Percentiles rank a stretch among this genome's conserved stretches.
Conservation (phyloP, 2,797 vertebrate species). For the Stomatorhinus walkeri region DNA sequence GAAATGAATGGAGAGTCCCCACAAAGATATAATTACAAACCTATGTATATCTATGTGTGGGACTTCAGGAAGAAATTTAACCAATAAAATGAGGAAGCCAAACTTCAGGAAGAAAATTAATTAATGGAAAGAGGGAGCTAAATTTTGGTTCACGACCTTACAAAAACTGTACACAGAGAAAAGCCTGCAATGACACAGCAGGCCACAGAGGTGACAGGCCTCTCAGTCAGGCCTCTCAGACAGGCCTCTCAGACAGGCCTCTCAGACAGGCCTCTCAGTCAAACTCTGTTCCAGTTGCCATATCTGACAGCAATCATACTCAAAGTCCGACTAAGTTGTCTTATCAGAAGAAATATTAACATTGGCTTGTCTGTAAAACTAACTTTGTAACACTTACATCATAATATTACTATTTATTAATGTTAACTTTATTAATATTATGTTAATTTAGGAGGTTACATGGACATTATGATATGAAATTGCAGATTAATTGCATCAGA, state of each 20-base stretch:
- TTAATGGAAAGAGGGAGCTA: neutral
- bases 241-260: neutral
- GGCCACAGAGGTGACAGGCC: neutral
- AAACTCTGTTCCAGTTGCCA: neutral
- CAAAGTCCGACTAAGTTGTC: neutral
- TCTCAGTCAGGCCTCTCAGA: neutral
- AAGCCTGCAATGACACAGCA: neutral
- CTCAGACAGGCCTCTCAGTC: neutral
- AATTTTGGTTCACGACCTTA: neutral
- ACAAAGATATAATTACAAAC: too few species aligned
- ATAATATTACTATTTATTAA: neutral
- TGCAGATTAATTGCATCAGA: neutral
- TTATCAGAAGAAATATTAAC: neutral
- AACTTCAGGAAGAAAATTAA: neutral
- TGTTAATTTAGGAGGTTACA: conserved; percentile 1
- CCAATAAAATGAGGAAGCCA: neutral
- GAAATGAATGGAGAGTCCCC: neutral
- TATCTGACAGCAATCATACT: neutral
- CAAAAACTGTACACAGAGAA: neutral
- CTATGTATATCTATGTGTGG: too few species aligned
- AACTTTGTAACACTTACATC: neutral
- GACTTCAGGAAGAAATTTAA: neutral
- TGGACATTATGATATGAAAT: neutral
- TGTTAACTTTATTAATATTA: neutral
- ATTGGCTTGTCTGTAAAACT: neutral